Evolutionary conservation across 2,797 vertebrate genomes (phyloP).

Genomic region (Schizopygopsis malacanthus): DNA sequence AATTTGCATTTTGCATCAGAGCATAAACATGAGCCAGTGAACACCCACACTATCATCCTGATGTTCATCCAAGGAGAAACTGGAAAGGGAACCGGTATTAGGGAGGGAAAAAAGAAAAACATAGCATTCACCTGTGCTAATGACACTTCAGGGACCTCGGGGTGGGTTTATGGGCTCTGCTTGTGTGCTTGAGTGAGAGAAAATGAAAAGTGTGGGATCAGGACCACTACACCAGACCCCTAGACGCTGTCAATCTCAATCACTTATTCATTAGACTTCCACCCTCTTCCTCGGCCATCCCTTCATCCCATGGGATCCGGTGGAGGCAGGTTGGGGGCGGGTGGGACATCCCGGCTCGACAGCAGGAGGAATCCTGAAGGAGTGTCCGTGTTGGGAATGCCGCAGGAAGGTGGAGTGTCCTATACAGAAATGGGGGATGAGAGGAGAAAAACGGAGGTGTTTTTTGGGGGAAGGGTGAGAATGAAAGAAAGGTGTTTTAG

Average conservation of each 20-base stretch:
- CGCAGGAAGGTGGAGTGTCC: slow-evolving; percentile 58
- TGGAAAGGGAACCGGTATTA: background rate
- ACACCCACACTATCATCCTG: slow-evolving; percentile 28
- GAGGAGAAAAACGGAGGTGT: slow-evolving; percentile 51
- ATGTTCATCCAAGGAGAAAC: slow-evolving; percentile 24
- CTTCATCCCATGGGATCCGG: slow-evolving; percentile 68
- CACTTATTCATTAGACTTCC: slow-evolving; percentile 81
- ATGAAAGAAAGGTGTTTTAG: slow-evolving; percentile 19
- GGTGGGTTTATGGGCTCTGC: slow-evolving; percentile 47
- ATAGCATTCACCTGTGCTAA: slow-evolving; percentile 31
- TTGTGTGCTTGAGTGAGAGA: slow-evolving; percentile 56
- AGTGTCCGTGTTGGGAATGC: slow-evolving; percentile 64
- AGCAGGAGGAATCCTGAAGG: slow-evolving; percentile 72
- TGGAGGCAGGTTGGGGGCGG: slow-evolving; percentile 63
- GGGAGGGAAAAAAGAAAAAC: background rate
- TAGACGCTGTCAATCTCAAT: slow-evolving; percentile 79
- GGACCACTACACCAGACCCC: slow-evolving; percentile 61
- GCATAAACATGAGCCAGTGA: slow-evolving; percentile 27
- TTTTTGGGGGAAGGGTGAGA: slow-evolving; percentile 27
- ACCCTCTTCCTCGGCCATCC: slow-evolving; percentile 57
- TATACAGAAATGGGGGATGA: slow-evolving; percentile 70
- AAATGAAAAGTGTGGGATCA: slow-evolving; percentile 42
- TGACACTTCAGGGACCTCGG: slow-evolving; percentile 31
- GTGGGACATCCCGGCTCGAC: slow-evolving; percentile 70
- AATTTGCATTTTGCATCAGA: slow-evolving; percentile 25